Evolutionary conservation across 2,797 vertebrate genomes (phyloP).

Genomic region (Hylomyscus alleni): DNA sequence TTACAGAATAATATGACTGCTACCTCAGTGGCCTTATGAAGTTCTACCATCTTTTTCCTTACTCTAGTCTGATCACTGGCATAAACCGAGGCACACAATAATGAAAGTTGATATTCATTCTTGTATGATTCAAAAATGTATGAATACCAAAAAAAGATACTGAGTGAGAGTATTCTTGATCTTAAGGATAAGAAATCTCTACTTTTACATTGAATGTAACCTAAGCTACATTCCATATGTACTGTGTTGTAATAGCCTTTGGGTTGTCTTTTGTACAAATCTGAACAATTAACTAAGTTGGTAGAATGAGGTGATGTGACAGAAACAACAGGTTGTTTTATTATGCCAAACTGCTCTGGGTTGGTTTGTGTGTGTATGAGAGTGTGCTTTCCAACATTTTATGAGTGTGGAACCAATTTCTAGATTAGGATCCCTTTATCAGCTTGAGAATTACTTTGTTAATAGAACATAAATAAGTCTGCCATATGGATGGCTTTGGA

Average conservation of each 20-base stretch:
- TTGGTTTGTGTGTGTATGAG: not conserved
- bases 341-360: not conserved
- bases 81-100: not conserved
- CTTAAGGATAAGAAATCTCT: not conserved
- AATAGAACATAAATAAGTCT: not conserved
- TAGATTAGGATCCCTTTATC: not conserved
- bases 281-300: not conserved
- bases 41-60: not conserved
- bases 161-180: not conserved
- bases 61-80: not conserved
- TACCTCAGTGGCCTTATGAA: not conserved
- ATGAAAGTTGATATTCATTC: not conserved
- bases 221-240: not conserved
- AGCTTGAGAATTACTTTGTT: not conserved
- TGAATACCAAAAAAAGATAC: not conserved
- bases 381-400: not conserved
- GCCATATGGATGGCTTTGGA: not conserved
- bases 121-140: not conserved
- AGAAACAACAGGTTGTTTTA: not conserved
- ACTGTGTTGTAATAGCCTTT: not conserved
- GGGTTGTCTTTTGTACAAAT: not conserved
- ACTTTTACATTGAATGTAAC: not conserved
- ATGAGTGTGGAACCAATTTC: not conserved
- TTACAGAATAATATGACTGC: not conserved
- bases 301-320: not conserved